Base-by-base conservation (phyloP, 2,797 vertebrate genomes). In the Kryptolebias ocellatus region DNA sequence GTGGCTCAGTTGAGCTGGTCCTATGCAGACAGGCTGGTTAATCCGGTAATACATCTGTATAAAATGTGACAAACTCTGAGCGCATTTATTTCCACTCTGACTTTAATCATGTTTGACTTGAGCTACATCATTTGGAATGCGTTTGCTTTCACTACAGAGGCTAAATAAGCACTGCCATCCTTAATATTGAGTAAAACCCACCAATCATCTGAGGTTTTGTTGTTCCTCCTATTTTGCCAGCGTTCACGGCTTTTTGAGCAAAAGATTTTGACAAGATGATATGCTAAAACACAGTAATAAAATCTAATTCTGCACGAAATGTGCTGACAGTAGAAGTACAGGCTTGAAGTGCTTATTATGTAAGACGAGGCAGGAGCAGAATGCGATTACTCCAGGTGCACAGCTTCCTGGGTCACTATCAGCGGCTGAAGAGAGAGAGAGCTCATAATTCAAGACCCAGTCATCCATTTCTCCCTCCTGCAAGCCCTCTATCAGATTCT, bases 371-470 rank as follows among this genome's bases (percentile, higher is more conserved):
- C 60, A 57, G 58, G 57, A 66, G 67, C 60, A n/a, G 46, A 57
- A 71, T 64, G 78, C 1, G n/a, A 79, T 73, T 60, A 28, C 62
- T 55, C 18, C 18, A 63, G 64, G 59, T 72, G 60, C 31, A 28
- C 11, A 6, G 52, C 70, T 74, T 67, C 57, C 61, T 65, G 56
- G 10, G 53, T 67, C 75, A 72, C 79, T 78, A 79, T 88, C 80
- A 45, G 60, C 18, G 63, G 56, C 44, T 75, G 52, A 63, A 70
- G 73, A 64, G 39, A 74, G 68, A 71, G 64, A 74, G 68, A 71
- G 64, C 73, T 79, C 76, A 78, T 79, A 78, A 74, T 69, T 88
- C 80, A 81, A 53, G 46, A 76, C 27, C 52, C 70, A 73, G 69
- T 72, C 72, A 84, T 71, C 70, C 74, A 72, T 80, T 74, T 77